Base-by-base conservation (phyloP, 2,888 invertebrate genomes). In the Acronicta aceris region DNA sequence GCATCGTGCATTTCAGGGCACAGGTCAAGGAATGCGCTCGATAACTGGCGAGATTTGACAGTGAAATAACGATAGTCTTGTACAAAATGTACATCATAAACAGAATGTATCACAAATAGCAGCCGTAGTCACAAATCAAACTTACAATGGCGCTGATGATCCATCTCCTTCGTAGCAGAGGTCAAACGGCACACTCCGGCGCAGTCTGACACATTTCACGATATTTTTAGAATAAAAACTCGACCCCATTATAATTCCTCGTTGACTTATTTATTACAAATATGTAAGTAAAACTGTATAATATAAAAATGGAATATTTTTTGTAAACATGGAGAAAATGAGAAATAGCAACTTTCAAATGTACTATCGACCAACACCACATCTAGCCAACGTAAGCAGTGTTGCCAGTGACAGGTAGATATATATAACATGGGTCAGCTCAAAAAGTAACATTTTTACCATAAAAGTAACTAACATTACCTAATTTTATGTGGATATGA, bases 41-140 rank as follows among this genome's bases (percentile, higher is more conserved):
- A 89, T 90, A 89, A 86, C 89, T 87, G 84, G 83, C 82, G 76
- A 87, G 84, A 89, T 92, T 89, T 90, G 91, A 92, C 92, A 92
- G 90, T 91, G 88, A 92, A 88, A 91, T 88, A 91, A 83, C 86
- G 83, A 82, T 83, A 82, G 82, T 79, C 75, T 76, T 69, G 73
- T 72, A 75, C 75, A 71, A 73, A 75, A 81, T 81, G 81, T 80
- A 81, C 74, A 79, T 78, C 78, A 78, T 70, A 77, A 73, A 70
- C 75, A 79, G 70, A 70, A 73, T 77, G 75, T 70, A 66, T 76
- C 78, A 81, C 81, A 81, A 82, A 81, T 84, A 77, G 75, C 78
- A 79, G 80, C 77, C 70, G 74, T 76, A 76, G 80, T 81, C 81
- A 88, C 86, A 88, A 86, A 89, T 87, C 88, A 85, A 84, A 76